These are phyloP conservation scores for Balaeniceps rex DNA, from an alignment of 2,113 vertebrate genomes.

Conservation along the genomic window DNA sequence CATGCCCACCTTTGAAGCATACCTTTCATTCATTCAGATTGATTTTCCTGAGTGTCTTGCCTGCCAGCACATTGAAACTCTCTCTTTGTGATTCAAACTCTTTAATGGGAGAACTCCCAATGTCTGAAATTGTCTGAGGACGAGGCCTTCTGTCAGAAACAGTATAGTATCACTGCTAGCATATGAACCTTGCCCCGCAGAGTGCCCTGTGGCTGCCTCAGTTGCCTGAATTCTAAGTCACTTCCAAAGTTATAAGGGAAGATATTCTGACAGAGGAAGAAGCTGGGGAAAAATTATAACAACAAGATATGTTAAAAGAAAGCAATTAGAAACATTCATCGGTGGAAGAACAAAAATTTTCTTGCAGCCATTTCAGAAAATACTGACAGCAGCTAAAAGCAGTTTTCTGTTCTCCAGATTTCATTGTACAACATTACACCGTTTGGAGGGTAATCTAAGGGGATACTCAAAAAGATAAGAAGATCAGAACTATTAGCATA, in stretches of 20 bases:
- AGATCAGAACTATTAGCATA: neutral
- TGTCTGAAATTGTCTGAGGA: neutral
- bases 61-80: neutral
- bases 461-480: neutral
- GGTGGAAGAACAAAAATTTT: neutral
- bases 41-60: slow-evolving; percentile 41
- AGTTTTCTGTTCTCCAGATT: neutral
- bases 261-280: neutral
- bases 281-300: neutral
- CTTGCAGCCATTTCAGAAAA: neutral
- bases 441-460: neutral
- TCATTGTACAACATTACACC: neutral
- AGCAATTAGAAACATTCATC: neutral
- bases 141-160: neutral
- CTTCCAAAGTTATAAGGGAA: neutral
- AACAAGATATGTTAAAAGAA: neutral
- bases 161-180: neutral
- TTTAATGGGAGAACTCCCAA: neutral
- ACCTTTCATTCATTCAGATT: slow-evolving; percentile 45
- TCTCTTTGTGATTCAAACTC: neutral
- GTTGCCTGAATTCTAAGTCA: neutral
- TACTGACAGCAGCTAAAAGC: neutral
- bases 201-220: neutral
- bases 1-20: slow-evolving; percentile 38
- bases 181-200: neutral